Evolutionary conservation across 2,797 vertebrate species (phyloP), one percentile per base, ranked within the genome.

Genomic region (Neopelma chrysocephalum): DNA sequence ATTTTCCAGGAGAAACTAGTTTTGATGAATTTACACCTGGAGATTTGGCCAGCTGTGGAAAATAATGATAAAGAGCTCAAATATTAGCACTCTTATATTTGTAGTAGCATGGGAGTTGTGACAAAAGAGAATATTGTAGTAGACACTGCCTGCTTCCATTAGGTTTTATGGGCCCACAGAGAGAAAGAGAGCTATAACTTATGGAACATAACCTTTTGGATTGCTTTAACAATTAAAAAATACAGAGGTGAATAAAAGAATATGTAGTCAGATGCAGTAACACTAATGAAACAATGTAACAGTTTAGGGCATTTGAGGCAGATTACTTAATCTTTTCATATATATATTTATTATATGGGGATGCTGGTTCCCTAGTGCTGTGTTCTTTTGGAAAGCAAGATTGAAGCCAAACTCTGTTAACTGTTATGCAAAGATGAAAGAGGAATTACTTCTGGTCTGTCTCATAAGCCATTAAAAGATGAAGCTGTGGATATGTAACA

Each of bases 141-240:
- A 82, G 90, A 91, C 10, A 15, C 56, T 96, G 73, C 71, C 82
- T 95, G 45, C 89, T 96, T 94, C 84, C 71, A 65, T 83, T 94
- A 83, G 64, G 31, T 82, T 97, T 97, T 97, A 96, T 96, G 87
- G 93, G 83, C 92, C 96, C 79, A 62, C 50, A 71, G 96, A 95
- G 95, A 82, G 80, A 91, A 45, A 38, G 57, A 71, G 82, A 84
- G 34, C n/a, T 95, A 72, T 91, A 94, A 90, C 81, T 91, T 91
- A 82, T 82, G 77, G 92, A 87, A 60, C 56, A 53, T 92, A 94
- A 95, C 10, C 31, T 90, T 89, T 90, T 83, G 73, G 40, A 79
- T 94, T 91, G 78, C 91, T 96, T 93, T 91, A 96, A 90, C 68
- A 94, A 93, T 92, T 91, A 90, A 82, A 51, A 92, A 94, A 75